Evolutionary conservation across 2,888 invertebrate genomes (phyloP), one percentile per base, ranked within the genome.

Genomic region (Papilio gigon): DNA sequence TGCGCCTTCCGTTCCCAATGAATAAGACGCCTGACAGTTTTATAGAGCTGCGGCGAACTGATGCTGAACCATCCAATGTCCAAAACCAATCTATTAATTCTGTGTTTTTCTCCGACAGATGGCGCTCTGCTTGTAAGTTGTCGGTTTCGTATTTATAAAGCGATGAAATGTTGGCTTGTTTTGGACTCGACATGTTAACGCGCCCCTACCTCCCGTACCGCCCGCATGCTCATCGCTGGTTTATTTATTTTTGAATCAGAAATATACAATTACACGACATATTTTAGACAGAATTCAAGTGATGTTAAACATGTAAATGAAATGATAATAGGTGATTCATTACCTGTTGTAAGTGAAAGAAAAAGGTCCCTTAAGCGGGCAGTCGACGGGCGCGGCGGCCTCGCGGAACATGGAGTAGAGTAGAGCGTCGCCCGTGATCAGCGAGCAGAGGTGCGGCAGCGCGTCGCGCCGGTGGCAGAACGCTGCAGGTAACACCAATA

Each of bases 351-450:
- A 98, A 65, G 97, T 96, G 88, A 98, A 98, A 71, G 97, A 96
- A 91, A 97, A 98, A 17, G 98, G 97, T 67, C 97, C 98, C 80
- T 93, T 94, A 59, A 94, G 84, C 0, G 98, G 98, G 87, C 98
- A 98, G 80, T 96, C 95, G 53, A 98, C 97, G 3, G 98, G 96
- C 22, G 95, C 94, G 14, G 97, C 97, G 81, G 95, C 96, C 84
- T 97, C 96, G 71, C 97, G 93, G 92, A 98, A 97, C 95, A 98
- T 95, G 77, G 97, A 97, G 89, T 96, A 97, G 14, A 98, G 94
- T 56, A 97, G 92, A 2, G 97, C 97, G 88, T 98, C 97, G 20
- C 97, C 97, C 14, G 97, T 96, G 88, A 97, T 97, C 83, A 95
- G 94, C 63, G 96, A 95, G 87, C 97, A 97, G 74, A 97, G 93